Conservation (phyloP, 1,140 invertebrate genomes). For the Dolichoris vasculosae region DNA sequence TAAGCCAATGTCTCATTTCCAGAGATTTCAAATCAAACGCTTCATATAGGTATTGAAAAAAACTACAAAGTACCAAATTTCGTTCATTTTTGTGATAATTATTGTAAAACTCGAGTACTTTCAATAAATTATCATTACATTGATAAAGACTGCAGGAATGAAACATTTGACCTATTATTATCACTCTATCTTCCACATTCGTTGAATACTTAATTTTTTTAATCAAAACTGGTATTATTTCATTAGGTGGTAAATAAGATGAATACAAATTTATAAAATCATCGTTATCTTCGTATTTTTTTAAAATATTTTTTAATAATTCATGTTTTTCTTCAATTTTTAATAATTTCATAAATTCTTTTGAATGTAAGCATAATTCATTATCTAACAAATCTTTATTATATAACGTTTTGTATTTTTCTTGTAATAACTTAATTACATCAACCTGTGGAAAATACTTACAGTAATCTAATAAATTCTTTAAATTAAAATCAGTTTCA, state of each 20-base stretch:
- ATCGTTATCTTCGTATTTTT: not conserved
- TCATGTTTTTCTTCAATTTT: slow-evolving; percentile 52
- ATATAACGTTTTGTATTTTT: not conserved
- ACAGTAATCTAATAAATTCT: slow-evolving; percentile 47
- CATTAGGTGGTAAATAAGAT: slow-evolving; percentile 57
- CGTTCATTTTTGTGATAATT: slow-evolving; percentile 61
- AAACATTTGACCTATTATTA: slow-evolving; percentile 56
- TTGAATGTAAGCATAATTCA: not conserved
- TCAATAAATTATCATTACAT: slow-evolving; percentile 55
- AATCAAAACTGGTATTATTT: slow-evolving; percentile 58
- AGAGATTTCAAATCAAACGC: not conserved
- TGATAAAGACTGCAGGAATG: slow-evolving; percentile 61
- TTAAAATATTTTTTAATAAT: slow-evolving; percentile 18
- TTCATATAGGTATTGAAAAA: not conserved
- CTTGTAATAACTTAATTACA: slow-evolving; percentile 26
- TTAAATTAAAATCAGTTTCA: slow-evolving; percentile 41
- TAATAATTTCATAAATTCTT: not conserved
- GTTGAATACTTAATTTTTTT: slow-evolving; percentile 42
- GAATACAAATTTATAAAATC: not conserved
- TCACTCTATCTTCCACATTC: not conserved
- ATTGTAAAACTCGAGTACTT: slow-evolving; percentile 57
- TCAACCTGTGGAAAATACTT: slow-evolving; percentile 54
- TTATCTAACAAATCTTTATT: not conserved
- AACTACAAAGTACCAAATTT: not conserved
- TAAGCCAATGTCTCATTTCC: not conserved